These are phyloP conservation scores for Myotis pilosus DNA, from an alignment of 2,797 vertebrate species.

Conservation along the genomic window DNA sequence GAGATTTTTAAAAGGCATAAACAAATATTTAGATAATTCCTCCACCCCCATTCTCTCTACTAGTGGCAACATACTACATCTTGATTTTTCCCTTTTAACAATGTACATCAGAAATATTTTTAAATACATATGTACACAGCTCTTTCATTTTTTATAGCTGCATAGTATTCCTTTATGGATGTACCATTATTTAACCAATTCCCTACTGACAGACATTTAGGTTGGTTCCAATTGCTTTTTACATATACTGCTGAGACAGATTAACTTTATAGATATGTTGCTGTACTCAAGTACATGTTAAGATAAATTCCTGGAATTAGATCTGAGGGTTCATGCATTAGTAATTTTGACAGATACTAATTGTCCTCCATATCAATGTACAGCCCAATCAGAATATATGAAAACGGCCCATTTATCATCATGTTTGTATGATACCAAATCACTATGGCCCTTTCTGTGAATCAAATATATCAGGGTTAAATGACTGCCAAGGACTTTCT, in stretches of 20 bases:
- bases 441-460: not conserved
- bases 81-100: not conserved
- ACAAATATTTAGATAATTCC: not conserved
- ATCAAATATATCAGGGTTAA: not conserved
- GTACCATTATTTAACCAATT: not conserved
- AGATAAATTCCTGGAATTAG: not conserved
- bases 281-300: not conserved
- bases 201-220: not conserved
- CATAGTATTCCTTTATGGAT: not conserved
- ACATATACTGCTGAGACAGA: not conserved
- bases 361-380: not conserved
- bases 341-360: not conserved
- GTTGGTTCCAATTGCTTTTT: not conserved
- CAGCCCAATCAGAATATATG: not conserved
- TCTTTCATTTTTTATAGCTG: not conserved
- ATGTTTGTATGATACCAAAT: not conserved
- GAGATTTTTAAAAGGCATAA: not conserved
- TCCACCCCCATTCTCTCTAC: not conserved
- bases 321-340: not conserved
- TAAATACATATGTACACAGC: not conserved
- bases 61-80: not conserved
- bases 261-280: not conserved
- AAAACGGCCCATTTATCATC: not conserved
- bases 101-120: not conserved
- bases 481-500: not conserved